Evolutionary conservation across 1,140 invertebrate species (phyloP), one percentile per base, ranked within the genome.

Genomic region (Schlechtendalia chinensis): DNA sequence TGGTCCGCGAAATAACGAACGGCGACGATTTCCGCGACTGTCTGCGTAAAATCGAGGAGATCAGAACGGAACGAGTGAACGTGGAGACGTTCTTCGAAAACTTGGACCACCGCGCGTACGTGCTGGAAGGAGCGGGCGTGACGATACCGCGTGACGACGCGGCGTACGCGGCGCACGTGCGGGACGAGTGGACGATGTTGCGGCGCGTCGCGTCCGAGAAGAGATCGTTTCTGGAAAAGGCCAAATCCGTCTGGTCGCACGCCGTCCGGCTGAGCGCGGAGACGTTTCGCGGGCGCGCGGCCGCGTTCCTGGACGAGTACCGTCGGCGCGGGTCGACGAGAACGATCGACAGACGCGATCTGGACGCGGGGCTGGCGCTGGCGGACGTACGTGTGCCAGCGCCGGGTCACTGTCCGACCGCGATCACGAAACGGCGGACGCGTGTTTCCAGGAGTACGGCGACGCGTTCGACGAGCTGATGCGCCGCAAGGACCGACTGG

Each of bases 71-170:
- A 47, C 56, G 47, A 61, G 39, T 47, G 24, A 63, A 79, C 12
- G 56, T 79, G 47, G 75, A 79, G 22, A 58, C 45, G 27, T 79
- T 59, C 50, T 79, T 79, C 27, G 58, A 63, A 61, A 61, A 79
- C 47, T 61, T 79, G 24, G 63, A 79, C 17, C 56, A 79, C 6
- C 32, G 39, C 27, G 24, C 61, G 5, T 79, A 79, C 39, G 22
- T 79, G 27, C 27, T 79, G 58, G 58, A 79, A 27, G n/a, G 63
- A 47, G 59, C 45, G 4, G 56, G 58, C 61, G 56, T 79, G 39
- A 14, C 17, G 10, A 79, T 79, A 39, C 22, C 75, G 12, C 1
- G 11, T 5, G 75, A 63, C 11, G 58, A 79, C 14, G 4, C 47
- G 0, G 19, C 22, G 5, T 61, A 29, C 12, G 47, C 61, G n/a